Evolutionary conservation across 1,140 invertebrate species (phyloP), one percentile per base, ranked within the genome.

Genomic region (Carcinoscorpius rotundicauda): DNA sequence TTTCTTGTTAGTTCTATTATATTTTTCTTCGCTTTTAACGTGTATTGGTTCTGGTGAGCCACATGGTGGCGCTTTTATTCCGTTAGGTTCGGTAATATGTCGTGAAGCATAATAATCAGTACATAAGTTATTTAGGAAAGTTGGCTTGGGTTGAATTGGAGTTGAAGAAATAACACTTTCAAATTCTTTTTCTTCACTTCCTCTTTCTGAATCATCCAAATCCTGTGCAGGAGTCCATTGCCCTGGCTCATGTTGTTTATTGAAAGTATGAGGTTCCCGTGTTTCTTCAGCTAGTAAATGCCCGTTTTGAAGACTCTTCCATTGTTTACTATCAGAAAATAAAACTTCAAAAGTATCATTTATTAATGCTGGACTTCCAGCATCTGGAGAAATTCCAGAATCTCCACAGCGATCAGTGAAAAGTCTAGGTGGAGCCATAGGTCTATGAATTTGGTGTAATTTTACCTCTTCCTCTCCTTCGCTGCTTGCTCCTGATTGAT

Each of bases 361-460:
- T 48, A 59, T 48, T 6, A 72, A 70, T 53, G 72, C 74, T 9
- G 81, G 82, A 64, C 83, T 82, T 51, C 72, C 75, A 4, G 81
- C 81, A 74, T 88, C 87, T 3, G 85, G 87, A 3, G 86, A 88
- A 67, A 89, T 89, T 0, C 87, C 87, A 0, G 86, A 88, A 75
- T 90, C 87, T 0, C 85, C 87, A 3, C 86, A 87, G 73, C 86
- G 86, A 71, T 88, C 86, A 51, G 72, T 71, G 11, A 68, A 64
- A 8, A 62, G 60, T 59, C 70, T 53, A 48, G 76, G 75, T 6
- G 78, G 79, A n/a, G 82, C 81, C 29, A 78, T 77, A 48, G 78
- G 78, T 52, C 80, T 75, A 5, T 81, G 75, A 51, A 77, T 72
- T 53, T 81, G 74, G 60, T 80, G 79, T 66, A 84, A 82, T 48